Evolutionary conservation across 2,113 vertebrate species (phyloP).

Genomic region (Pampusana beccarii): DNA sequence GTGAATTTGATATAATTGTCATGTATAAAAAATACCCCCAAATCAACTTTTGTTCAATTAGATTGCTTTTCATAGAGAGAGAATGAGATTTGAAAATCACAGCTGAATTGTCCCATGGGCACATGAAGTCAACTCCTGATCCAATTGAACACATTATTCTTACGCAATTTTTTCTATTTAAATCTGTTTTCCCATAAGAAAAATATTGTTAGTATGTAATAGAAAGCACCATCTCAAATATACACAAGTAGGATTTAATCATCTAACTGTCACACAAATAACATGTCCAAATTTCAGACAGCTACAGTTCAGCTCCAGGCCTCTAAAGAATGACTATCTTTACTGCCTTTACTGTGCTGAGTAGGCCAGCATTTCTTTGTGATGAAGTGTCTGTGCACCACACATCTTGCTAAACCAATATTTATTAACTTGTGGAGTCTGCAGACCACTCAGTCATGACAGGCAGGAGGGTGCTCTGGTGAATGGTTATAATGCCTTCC

Average conservation of each 20-base stretch:
- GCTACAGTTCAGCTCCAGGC: neutral
- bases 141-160: neutral
- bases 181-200: neutral
- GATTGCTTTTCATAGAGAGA: neutral
- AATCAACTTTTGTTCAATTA: neutral
- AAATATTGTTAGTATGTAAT: neutral
- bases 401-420: neutral
- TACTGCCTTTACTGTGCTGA: rapidly evolving
- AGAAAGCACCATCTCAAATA: neutral
- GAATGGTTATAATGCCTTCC: neutral
- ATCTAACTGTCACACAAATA: neutral
- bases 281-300: neutral
- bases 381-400: neutral
- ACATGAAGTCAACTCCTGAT: neutral
- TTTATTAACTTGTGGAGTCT: neutral
- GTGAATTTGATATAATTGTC: neutral
- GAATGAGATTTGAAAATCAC: neutral
- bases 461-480: rapidly evolving
- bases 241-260: neutral
- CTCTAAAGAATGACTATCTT: neutral
- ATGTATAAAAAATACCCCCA: neutral
- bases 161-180: neutral
- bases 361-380: neutral
- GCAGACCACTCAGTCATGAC: neutral
- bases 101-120: neutral